A percentile compares a stretch with the other conserved stretches of the same genome.
These are phyloP conservation scores for Semaprochilodus insignis DNA, from an alignment of 2,797 vertebrate genomes.

Conservation along the genomic window DNA sequence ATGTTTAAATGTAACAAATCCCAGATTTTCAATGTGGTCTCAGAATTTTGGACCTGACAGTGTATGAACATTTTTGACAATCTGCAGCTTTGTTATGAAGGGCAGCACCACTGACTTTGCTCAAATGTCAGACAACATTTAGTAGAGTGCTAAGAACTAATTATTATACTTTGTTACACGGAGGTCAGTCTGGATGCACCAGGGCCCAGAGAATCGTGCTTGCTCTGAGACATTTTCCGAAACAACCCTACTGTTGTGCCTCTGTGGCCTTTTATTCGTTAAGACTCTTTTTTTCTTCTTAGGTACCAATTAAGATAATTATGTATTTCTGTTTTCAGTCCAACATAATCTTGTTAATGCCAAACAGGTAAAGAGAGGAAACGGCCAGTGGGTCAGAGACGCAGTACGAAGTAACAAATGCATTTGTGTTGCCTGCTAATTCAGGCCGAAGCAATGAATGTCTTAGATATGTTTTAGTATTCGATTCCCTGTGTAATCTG, in stretches of 20 bases:
- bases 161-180: constrained; percentile 3
- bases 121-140: constrained; percentile 34
- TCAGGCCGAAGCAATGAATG: constrained; percentile 18
- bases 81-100: background rate
- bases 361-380: constrained; percentile 17
- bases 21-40: too few relatives aligned
- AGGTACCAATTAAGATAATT: constrained; percentile 44
- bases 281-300: constrained; percentile 15
- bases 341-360: constrained; percentile 14
- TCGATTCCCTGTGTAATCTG: background rate
- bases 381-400: constrained; percentile 10
- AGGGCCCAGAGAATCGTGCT: background rate
- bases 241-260: background rate
- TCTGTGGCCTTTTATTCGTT: constrained; percentile 27
- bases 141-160: constrained; percentile 17
- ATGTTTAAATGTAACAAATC: too few relatives aligned
- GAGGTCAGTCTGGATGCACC: background rate
- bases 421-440: constrained; percentile 29
- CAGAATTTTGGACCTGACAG: too few relatives aligned
- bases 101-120: background rate
- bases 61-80: background rate
- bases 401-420: constrained; percentile 41
- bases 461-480: background rate
- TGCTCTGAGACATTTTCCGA: background rate
- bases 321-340: constrained; percentile 36